Percentiles rank a stretch among this genome's conserved stretches.
These are phyloP conservation scores for Gallinago nigripennis DNA, from an alignment of 2,797 vertebrate genomes.

Conservation along the genomic window DNA sequence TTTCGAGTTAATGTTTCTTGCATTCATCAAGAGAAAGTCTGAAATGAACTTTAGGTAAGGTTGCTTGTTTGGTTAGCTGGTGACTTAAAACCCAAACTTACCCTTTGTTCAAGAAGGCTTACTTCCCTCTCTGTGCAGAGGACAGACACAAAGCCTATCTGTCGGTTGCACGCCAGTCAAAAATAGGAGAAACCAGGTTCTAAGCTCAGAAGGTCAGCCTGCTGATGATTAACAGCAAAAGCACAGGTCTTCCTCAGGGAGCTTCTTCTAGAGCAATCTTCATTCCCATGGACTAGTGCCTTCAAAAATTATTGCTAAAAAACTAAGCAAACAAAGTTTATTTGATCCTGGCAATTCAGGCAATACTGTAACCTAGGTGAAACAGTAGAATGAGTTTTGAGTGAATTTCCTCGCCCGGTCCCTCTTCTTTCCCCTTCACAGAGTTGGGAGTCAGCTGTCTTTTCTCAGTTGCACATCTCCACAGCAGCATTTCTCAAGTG, in stretches of 20 bases:
- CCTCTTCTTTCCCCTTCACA: background rate
- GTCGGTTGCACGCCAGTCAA: background rate
- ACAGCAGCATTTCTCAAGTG: background rate
- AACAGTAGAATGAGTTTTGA: background rate
- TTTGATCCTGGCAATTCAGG: background rate
- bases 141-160: background rate
- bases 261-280: background rate
- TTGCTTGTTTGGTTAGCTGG: background rate
- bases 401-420: background rate
- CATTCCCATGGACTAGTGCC: background rate
- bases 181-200: background rate
- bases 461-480: background rate
- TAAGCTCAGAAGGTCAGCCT: background rate
- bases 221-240: background rate
- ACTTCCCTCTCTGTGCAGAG: accelerated
- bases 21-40: background rate
- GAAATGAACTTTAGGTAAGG: background rate
- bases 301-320: background rate
- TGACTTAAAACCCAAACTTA: background rate
- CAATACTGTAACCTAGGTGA: background rate
- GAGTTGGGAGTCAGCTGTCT: background rate
- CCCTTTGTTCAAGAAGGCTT: background rate
- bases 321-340: background rate
- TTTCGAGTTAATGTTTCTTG: background rate
- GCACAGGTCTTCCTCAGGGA: background rate